Evolutionary conservation across 2,888 invertebrate genomes (phyloP).

Genomic region (Sthenelais limicola): DNA sequence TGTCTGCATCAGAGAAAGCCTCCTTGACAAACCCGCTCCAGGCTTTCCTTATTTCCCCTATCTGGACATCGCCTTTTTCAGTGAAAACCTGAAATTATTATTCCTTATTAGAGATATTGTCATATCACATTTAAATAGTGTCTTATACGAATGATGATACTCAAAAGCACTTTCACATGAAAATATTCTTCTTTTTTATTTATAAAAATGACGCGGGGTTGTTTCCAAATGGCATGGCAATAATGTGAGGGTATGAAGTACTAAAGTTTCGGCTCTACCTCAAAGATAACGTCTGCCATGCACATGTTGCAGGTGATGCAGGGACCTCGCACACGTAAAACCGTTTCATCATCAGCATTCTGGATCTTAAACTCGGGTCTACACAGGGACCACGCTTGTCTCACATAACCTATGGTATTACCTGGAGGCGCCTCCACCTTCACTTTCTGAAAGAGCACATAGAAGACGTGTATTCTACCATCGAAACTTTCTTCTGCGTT

Average conservation of each 20-base stretch:
- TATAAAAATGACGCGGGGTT: background rate
- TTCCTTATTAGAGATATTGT: too few relatives aligned
- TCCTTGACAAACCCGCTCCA: slow-evolving; percentile 89
- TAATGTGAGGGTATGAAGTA: background rate
- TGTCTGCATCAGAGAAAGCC: slow-evolving; percentile 88
- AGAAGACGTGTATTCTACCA: background rate
- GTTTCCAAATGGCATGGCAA: background rate
- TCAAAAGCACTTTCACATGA: too few relatives aligned
- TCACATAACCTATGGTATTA: slow-evolving; percentile 63
- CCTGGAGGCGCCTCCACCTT: slow-evolving; percentile 68
- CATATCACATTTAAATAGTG: too few relatives aligned
- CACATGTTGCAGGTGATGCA: slow-evolving; percentile 83
- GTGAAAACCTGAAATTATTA: slow-evolving; percentile 79
- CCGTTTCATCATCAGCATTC: slow-evolving; percentile 62
- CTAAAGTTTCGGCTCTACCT: too few relatives aligned
- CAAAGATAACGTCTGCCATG: slow-evolving; percentile 86
- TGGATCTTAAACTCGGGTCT: slow-evolving; percentile 64
- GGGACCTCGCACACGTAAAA: slow-evolving; percentile 65
- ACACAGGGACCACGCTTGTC: slow-evolving; percentile 67
- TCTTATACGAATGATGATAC: too few relatives aligned
- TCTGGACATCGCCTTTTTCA: slow-evolving; percentile 82
- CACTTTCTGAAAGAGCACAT: slow-evolving; percentile 61
- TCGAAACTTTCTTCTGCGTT: background rate
- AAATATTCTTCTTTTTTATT: background rate
- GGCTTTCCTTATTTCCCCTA: slow-evolving; percentile 91